Conservation (phyloP, 2,797 vertebrate species). For the Spinus olivaceus region DNA sequence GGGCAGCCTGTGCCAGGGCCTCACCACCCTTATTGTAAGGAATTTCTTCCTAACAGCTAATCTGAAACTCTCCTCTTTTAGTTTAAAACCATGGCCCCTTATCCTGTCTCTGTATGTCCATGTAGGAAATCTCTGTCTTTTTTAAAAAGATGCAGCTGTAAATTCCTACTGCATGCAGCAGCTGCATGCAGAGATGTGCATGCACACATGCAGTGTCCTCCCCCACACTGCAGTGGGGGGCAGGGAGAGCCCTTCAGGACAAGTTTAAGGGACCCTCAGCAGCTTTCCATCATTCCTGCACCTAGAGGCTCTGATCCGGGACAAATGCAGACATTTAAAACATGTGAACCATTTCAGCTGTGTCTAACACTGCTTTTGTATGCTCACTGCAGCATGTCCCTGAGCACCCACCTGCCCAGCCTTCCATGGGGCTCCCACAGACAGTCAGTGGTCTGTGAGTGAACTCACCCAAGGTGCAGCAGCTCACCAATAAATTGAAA, state of each 20-base stretch:
- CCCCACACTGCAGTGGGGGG: accelerated
- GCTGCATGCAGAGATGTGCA: accelerated
- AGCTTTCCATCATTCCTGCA: neutral
- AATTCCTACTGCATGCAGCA: neutral
- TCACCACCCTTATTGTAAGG: neutral
- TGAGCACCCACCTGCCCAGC: neutral
- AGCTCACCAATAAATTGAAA: neutral
- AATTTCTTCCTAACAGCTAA: neutral
- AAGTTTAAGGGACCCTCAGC: neutral
- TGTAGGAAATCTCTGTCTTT: neutral
- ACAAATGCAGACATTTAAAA: no score
- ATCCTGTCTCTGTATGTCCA: neutral
- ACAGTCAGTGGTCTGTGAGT: neutral
- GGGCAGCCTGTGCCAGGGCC: neutral
- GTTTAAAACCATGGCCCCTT: neutral
- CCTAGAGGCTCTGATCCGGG: no score
- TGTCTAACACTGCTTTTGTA: no score
- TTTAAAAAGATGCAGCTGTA: neutral
- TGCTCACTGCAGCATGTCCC: neutral
- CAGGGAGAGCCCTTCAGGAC: neutral
- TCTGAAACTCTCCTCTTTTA: neutral
- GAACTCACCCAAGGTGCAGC: neutral
- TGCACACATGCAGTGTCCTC: neutral
- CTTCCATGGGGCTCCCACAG: neutral
- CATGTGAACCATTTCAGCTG: no score